A percentile compares a stretch with the other conserved stretches of the same genome.
Conservation (phyloP, 2,888 invertebrate species). For the Amphimallon solstitiale region DNA sequence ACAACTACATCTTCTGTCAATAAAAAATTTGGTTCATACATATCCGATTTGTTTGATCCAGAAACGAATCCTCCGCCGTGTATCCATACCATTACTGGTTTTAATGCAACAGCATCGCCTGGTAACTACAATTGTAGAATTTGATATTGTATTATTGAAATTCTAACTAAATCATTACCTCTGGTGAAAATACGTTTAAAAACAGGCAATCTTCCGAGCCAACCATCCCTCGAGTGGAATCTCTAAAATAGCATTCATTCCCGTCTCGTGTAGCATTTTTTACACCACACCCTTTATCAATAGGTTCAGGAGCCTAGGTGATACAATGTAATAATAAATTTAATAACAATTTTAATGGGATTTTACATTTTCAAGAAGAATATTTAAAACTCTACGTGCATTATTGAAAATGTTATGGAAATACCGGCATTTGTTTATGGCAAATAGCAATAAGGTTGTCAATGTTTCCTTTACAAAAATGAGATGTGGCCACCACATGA, state of each 20-base stretch:
- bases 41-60: constrained; percentile 18
- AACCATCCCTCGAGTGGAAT: constrained; percentile 42
- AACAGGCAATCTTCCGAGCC: constrained; percentile 56
- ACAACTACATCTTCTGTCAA: constrained; percentile 27
- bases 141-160: neutral
- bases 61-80: constrained; percentile 28
- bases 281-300: constrained; percentile 61
- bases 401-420: too few relatives aligned
- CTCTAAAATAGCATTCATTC: constrained; percentile 46
- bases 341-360: too few relatives aligned
- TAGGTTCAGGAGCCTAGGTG: constrained; percentile 62
- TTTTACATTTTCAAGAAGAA: too few relatives aligned
- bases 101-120: neutral
- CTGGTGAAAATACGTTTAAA: constrained; percentile 53
- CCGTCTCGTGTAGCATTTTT: constrained; percentile 60
- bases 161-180: constrained; percentile 39
- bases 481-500: too few relatives aligned
- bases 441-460: too few relatives aligned
- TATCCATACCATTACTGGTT: constrained; percentile 29
- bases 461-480: too few relatives aligned
- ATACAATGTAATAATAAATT: too few relatives aligned
- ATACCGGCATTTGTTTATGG: too few relatives aligned
- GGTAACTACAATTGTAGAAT: neutral
- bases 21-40: constrained; percentile 25
- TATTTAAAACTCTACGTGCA: too few relatives aligned